Percentiles rank a stretch among this genome's conserved stretches.
Evolutionary conservation across 2,888 invertebrate genomes (phyloP).

Genomic region (Chaitophorus viminalis): DNA sequence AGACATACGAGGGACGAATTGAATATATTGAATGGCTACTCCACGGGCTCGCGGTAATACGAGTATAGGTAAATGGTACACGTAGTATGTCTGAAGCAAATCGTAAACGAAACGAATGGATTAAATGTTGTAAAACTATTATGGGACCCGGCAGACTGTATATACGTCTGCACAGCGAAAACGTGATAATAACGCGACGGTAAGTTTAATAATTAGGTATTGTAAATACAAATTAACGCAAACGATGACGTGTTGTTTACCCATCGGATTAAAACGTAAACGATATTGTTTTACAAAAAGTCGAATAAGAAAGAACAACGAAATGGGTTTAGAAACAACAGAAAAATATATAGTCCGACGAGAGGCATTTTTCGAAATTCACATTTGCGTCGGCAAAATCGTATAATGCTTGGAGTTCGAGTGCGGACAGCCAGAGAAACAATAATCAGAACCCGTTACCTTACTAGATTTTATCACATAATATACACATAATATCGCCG

Average conservation of each 20-base stretch:
- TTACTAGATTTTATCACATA: background rate
- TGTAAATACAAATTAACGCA: background rate
- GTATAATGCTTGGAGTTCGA: background rate
- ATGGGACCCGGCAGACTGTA: no score
- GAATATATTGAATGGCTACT: no score
- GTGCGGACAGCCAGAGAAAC: background rate
- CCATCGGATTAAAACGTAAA: background rate
- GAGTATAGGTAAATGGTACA: no score
- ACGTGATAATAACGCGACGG: no score
- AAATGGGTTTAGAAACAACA: background rate
- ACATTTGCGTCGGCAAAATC: no score
- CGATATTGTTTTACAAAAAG: background rate
- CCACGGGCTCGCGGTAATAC: no score
- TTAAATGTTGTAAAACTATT: no score
- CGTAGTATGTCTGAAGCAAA: no score
- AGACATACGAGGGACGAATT: no score
- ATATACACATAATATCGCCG: background rate
- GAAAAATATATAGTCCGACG: background rate
- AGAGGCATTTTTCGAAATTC: background rate
- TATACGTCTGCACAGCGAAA: no score
- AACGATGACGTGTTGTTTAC: background rate
- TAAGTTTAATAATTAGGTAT: no score
- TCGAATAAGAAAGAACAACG: background rate
- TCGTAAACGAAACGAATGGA: no score
- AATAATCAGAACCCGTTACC: background rate